These are phyloP conservation scores for Lochmaea capreae DNA, from an alignment of 2,888 invertebrate species.

Conservation along the genomic window DNA sequence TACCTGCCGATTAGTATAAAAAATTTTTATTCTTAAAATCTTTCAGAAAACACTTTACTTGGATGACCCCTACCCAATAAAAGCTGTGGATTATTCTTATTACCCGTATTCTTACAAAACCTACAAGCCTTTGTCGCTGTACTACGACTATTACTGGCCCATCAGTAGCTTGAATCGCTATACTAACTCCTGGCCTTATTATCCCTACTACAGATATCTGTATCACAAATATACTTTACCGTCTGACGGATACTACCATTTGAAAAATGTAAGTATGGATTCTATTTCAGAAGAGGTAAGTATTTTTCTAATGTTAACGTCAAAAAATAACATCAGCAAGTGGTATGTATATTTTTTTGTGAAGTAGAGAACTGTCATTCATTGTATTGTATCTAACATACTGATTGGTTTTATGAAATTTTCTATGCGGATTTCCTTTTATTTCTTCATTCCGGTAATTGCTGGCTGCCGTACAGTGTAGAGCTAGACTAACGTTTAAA, in stretches of 20 bases:
- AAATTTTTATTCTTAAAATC: conserved; percentile 1
- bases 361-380: no score
- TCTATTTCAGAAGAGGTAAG: conserved; percentile 2
- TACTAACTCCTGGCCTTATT: conserved; percentile 50
- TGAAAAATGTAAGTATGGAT: conserved; percentile 53
- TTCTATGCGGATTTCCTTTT: no score
- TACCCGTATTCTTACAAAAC: conserved; percentile 52
- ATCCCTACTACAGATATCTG: conserved; percentile 53
- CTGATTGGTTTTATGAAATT: no score
- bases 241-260: conserved; percentile 52
- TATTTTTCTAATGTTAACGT: background rate
- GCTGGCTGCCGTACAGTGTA: no score
- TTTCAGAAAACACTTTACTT: conserved; percentile 54
- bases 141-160: conserved; percentile 55
- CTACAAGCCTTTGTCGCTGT: conserved; percentile 52
- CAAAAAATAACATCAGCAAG: background rate
- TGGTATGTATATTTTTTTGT: background rate
- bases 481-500: no score
- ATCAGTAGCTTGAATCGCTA: conserved; percentile 53
- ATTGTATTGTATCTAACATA: no score
- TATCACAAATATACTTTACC: conserved; percentile 54
- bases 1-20: background rate
- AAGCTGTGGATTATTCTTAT: conserved; percentile 48
- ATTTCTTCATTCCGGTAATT: no score
- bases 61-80: conserved; percentile 48